phyloP scores from a whole-genome alignment of 2,113 vertebrate genomes.

The Rousettus leschenaultii region DNA sequence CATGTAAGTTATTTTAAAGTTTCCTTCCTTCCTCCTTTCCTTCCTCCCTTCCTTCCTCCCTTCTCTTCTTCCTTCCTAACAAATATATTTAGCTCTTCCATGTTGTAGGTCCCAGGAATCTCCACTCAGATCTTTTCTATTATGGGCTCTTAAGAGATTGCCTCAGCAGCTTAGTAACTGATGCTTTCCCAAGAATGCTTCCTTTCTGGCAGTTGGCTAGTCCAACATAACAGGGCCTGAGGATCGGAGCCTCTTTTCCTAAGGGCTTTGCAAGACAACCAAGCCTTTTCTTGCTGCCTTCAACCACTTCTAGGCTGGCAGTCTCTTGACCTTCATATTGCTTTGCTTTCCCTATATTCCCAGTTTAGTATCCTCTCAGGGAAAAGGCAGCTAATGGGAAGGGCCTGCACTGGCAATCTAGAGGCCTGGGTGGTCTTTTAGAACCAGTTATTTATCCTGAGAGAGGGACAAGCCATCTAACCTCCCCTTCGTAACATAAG shows the following conservation, averaged over 20 bases:
- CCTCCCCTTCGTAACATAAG: neutral
- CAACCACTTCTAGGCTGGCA: neutral
- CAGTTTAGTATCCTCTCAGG: neutral
- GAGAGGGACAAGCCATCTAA: neutral
- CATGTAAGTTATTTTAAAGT: neutral
- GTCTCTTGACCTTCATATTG: neutral
- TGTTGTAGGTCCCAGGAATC: neutral
- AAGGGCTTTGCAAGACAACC: neutral
- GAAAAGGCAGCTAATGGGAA: neutral
- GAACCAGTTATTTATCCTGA: neutral
- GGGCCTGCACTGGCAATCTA: neutral
- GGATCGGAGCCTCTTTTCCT: neutral
- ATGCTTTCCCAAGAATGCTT: neutral
- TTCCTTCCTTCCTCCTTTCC: neutral
- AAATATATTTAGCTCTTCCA: neutral
- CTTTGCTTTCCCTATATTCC: neutral
- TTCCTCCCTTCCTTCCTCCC: neutral
- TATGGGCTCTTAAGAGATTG: neutral
- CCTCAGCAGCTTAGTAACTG: neutral
- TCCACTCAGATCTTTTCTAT: neutral
- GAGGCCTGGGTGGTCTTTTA: neutral
- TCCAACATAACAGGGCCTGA: neutral
- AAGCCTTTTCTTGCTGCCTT: neutral
- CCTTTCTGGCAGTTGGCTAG: neutral
- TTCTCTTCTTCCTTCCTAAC: neutral